A percentile compares a stretch with the other conserved stretches of the same genome.
Conservation (phyloP, 1,140 invertebrate species). For the Parapsyche elsis region DNA sequence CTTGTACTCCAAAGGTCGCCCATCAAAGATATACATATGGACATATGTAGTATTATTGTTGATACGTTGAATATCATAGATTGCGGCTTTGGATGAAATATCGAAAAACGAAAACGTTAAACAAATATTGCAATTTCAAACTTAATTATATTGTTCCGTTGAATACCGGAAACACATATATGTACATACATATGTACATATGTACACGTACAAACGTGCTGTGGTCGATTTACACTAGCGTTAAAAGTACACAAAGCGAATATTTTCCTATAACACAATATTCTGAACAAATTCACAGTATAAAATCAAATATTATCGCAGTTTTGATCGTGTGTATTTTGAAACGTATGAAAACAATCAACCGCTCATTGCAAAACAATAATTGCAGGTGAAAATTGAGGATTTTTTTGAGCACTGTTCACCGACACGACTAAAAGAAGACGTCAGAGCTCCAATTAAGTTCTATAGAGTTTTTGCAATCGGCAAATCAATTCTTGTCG, state of each 20-base stretch:
- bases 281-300: too few species aligned
- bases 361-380: neutral
- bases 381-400: too few species aligned
- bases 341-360: neutral
- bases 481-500: constrained; percentile 26
- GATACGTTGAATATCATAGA: too few species aligned
- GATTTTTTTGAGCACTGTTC: too few species aligned
- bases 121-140: too few species aligned
- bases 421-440: constrained; percentile 1
- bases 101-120: too few species aligned
- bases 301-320: too few species aligned
- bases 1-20: too few species aligned
- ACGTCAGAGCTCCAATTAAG: constrained; percentile 24
- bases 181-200: neutral
- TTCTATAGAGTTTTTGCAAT: constrained; percentile 25
- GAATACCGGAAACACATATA: neutral
- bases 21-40: too few species aligned
- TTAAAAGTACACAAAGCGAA: neutral
- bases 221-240: neutral
- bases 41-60: too few species aligned
- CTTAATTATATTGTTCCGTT: too few species aligned
- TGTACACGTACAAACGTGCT: neutral
- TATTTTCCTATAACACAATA: neutral
- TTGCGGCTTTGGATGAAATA: too few species aligned
- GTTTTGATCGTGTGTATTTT: neutral